A percentile compares a stretch with the other conserved stretches of the same genome.
Conservation (phyloP, 2,113 vertebrate species). For the Nothocercus julius region DNA sequence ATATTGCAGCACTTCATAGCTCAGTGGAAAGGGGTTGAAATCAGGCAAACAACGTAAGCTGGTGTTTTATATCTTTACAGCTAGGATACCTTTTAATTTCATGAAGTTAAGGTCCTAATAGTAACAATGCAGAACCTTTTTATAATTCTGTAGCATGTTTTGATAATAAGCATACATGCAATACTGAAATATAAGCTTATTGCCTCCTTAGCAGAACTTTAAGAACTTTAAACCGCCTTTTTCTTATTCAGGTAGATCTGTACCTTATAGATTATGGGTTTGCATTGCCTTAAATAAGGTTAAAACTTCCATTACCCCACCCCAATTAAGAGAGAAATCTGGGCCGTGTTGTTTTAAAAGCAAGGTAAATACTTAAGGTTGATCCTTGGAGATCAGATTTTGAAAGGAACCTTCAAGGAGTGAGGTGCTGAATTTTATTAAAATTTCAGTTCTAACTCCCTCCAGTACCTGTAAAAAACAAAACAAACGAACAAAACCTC, state of each 20-base stretch:
- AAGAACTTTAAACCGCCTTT: not conserved
- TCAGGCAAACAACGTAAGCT: not conserved
- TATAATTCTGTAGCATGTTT: not conserved
- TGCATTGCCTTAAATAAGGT: not conserved
- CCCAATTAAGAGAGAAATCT: not conserved
- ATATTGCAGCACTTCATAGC: not conserved
- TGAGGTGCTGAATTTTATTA: not conserved
- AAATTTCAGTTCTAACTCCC: not conserved
- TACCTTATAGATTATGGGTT: accelerated
- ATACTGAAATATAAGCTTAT: not conserved
- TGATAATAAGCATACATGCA: not conserved
- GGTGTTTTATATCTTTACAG: not conserved
- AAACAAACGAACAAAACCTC: too few species aligned
- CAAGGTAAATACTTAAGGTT: not conserved
- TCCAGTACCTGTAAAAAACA: not conserved
- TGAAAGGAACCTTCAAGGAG: not conserved
- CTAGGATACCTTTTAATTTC: not conserved
- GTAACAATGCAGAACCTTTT: not conserved
- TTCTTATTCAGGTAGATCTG: not conserved
- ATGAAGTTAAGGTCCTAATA: not conserved
- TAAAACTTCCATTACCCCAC: accelerated
- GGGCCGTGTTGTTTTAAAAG: not conserved
- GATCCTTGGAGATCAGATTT: not conserved
- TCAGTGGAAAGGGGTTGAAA: not conserved
- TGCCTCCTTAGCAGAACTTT: not conserved